Percentiles rank a stretch among this genome's conserved stretches.
These are phyloP conservation scores for Halocynthia roretzi DNA, from an alignment of 23 tunicate genomes.

Conservation along the genomic window DNA sequence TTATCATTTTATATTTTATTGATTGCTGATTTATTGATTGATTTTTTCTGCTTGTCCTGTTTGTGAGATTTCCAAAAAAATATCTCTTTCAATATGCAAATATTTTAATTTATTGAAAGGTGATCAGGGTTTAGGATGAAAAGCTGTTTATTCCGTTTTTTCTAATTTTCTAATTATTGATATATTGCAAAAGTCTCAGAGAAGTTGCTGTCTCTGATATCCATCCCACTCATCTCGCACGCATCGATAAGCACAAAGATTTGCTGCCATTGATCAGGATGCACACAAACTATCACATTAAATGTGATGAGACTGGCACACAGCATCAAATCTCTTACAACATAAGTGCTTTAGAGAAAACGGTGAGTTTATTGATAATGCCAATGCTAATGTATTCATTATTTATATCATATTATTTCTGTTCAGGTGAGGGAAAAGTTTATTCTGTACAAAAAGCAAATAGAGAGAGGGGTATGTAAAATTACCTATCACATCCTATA, in stretches of 20 bases:
- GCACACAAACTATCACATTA: conserved; percentile 17
- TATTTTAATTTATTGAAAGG: too few relatives aligned
- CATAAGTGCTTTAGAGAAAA: conserved; percentile 26
- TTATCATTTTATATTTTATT: conserved; percentile 2
- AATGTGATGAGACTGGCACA: neutral
- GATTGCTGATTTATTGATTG: neutral
- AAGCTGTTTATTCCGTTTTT: too few relatives aligned
- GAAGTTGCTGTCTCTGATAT: neutral
- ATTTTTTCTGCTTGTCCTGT: too few relatives aligned
- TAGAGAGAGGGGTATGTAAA: conserved; percentile 29
- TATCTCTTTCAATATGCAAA: too few relatives aligned
- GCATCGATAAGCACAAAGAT: conserved; percentile 28
- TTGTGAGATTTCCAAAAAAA: too few relatives aligned
- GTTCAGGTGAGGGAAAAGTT: conserved; percentile 44
- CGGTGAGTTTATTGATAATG: conserved; percentile 15
- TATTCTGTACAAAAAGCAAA: conserved; percentile 29
- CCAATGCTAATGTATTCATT: neutral
- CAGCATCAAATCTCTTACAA: conserved; percentile 32
- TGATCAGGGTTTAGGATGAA: too few relatives aligned
- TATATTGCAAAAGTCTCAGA: neutral
- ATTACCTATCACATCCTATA: neutral
- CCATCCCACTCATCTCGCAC: neutral
- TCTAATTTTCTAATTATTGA: neutral
- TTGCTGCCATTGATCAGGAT: conserved; percentile 24
- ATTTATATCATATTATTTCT: neutral